Evolutionary conservation across 2,888 invertebrate genomes (phyloP).

Genomic region (Fissipunctia ypsillon): DNA sequence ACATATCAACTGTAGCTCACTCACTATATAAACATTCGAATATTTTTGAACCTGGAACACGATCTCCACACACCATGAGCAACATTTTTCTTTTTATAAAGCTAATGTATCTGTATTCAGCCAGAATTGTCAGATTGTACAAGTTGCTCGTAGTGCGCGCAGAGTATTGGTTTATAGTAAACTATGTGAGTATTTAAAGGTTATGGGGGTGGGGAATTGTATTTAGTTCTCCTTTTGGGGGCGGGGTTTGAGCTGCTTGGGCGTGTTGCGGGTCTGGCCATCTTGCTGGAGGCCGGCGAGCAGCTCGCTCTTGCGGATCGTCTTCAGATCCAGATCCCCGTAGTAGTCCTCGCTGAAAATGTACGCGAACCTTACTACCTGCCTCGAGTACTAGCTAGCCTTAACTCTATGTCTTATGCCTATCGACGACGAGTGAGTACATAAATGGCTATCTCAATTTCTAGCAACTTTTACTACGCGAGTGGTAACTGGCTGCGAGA

Average conservation of each 20-base stretch:
- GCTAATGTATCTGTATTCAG: slow-evolving; percentile 62
- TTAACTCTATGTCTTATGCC: slow-evolving; percentile 75
- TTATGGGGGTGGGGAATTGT: slow-evolving; percentile 76
- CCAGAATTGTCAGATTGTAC: slow-evolving; percentile 59
- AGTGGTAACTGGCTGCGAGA: slow-evolving; percentile 78
- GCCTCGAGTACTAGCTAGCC: slow-evolving; percentile 78
- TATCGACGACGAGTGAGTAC: slow-evolving; percentile 64
- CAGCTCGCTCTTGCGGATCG: slow-evolving; percentile 98
- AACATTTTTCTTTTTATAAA: slow-evolving; percentile 64
- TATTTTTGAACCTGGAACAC: slow-evolving; percentile 83
- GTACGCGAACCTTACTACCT: slow-evolving; percentile 88
- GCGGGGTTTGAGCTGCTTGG: slow-evolving; percentile 90
- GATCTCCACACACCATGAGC: slow-evolving; percentile 80
- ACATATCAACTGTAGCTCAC: slow-evolving; percentile 84
- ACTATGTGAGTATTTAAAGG: slow-evolving; percentile 87
- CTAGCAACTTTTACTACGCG: slow-evolving; percentile 84
- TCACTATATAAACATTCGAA: slow-evolving; percentile 81
- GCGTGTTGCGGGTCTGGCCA: slow-evolving; percentile 85
- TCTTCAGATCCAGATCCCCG: slow-evolving; percentile 98
- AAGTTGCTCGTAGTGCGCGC: slow-evolving; percentile 78
- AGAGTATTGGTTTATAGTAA: slow-evolving; percentile 75
- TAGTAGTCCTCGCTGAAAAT: slow-evolving; percentile 98
- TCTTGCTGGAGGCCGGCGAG: slow-evolving; percentile 94
- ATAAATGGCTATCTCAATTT: slow-evolving; percentile 80
- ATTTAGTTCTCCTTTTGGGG: slow-evolving; percentile 90